These are phyloP conservation scores for Muschampia plurimacula DNA, from an alignment of 2,888 invertebrate genomes.

Conservation along the genomic window DNA sequence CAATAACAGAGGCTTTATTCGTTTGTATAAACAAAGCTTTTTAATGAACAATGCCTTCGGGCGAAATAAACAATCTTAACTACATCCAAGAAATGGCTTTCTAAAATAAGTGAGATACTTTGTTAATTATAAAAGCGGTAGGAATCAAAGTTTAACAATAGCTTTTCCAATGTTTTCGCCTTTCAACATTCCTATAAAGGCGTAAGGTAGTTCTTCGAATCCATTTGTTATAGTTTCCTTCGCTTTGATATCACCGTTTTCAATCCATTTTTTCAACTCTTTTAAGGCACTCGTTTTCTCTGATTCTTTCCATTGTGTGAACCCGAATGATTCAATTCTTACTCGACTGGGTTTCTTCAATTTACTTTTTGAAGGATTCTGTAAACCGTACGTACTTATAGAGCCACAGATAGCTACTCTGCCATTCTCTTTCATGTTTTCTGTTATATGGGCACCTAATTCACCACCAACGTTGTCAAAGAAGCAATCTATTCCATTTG, in stretches of 20 bases:
- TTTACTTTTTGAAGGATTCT: conserved; percentile 22
- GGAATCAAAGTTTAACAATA: conserved; percentile 28
- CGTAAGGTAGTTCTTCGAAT: conserved; percentile 31
- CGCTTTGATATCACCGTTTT: conserved; percentile 37
- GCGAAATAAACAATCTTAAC: conserved; percentile 29
- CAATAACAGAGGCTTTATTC: conserved; percentile 26
- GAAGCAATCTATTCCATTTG: conserved; percentile 90
- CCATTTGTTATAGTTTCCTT: conserved; percentile 35
- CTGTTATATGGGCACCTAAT: conserved; percentile 6
- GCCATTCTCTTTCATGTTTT: conserved; percentile 21
- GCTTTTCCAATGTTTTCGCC: conserved; percentile 34
- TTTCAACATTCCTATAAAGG: conserved; percentile 37
- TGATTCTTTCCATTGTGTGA: conserved; percentile 28
- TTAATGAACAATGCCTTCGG: conserved; percentile 29
- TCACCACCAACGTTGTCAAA: conserved; percentile 87
- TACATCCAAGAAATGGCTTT: conserved; percentile 9
- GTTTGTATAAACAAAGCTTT: conserved; percentile 19
- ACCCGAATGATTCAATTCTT: conserved; percentile 32
- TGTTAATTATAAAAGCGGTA: conserved; percentile 17
- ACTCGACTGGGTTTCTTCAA: conserved; percentile 22
- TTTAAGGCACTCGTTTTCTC: conserved; percentile 26
- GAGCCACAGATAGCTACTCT: conserved; percentile 30
- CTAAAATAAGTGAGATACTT: conserved; percentile 19
- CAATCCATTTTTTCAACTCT: conserved; percentile 33
- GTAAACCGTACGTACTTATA: conserved; percentile 24